A percentile compares a stretch with the other conserved stretches of the same genome.
Conservation (phyloP, 2,113 vertebrate species). For the Dryoscopus gambensis region DNA sequence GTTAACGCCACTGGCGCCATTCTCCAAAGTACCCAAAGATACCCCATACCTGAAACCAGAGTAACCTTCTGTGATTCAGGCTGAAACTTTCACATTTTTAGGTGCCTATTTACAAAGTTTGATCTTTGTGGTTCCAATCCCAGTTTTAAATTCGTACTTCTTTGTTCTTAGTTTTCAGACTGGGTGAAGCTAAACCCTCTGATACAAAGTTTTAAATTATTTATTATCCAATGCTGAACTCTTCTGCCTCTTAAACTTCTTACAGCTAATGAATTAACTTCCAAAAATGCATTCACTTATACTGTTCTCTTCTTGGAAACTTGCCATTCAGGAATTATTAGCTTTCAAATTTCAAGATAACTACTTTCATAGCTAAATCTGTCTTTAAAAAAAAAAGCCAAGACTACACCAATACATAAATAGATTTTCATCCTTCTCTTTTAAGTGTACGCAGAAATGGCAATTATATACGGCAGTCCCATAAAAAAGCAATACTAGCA, state of each 20-base stretch:
- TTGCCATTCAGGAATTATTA: neutral
- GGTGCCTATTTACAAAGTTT: neutral
- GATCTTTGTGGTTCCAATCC: neutral
- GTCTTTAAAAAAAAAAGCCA: neutral
- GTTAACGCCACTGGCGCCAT: neutral
- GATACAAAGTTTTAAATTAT: neutral
- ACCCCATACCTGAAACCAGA: neutral
- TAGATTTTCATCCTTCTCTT: neutral
- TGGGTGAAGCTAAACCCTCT: neutral
- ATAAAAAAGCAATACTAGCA: neutral
- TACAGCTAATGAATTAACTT: neutral
- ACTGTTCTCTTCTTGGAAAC: neutral
- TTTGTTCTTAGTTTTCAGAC: neutral
- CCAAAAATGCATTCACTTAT: rapidly evolving
- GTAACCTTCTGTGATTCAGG: neutral
- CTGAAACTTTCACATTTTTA: neutral
- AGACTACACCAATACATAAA: neutral
- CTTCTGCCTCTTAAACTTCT: neutral
- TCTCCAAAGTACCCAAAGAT: neutral
- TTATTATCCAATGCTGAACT: neutral
- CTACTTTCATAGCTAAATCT: neutral
- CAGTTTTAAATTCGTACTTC: neutral
- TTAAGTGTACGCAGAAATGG: neutral
- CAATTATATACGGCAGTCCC: neutral
- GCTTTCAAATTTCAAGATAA: neutral